Percentiles rank a stretch among this genome's conserved stretches.
phyloP scores from a whole-genome alignment of 1,140 invertebrate species.

The Sweltsa coloradensis region DNA sequence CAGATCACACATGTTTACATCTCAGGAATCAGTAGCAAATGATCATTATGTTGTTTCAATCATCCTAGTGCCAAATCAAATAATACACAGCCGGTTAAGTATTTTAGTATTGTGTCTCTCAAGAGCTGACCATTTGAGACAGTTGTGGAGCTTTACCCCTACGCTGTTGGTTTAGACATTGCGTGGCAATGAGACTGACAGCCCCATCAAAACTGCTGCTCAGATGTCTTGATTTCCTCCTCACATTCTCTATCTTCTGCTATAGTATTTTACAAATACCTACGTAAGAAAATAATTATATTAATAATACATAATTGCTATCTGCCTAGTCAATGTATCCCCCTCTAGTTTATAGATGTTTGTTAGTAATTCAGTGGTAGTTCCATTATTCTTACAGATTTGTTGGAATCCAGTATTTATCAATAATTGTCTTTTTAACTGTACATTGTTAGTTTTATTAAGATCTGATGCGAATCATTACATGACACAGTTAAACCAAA shows the following conservation, averaged over 20 bases:
- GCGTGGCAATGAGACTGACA: too few species aligned
- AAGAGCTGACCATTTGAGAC: not conserved
- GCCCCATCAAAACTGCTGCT: slow-evolving; percentile 4
- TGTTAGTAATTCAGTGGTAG: slow-evolving; percentile 1
- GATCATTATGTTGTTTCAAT: slow-evolving; percentile 5
- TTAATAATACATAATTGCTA: slow-evolving; percentile 12
- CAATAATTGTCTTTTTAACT: slow-evolving; percentile 4
- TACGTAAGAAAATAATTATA: slow-evolving; percentile 12
- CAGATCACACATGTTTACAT: slow-evolving; percentile 9
- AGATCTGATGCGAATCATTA: slow-evolving; percentile 9
- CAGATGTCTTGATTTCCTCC: not conserved
- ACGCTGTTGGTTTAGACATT: too few species aligned
- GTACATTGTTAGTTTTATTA: not conserved
- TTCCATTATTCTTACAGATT: slow-evolving; percentile 9
- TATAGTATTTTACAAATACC: slow-evolving; percentile 8
- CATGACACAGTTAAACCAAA: slow-evolving; percentile 8
- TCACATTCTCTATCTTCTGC: slow-evolving; percentile 9
- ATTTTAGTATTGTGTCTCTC: slow-evolving; percentile 5
- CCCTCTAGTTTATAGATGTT: slow-evolving; percentile 9
- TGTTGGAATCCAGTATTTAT: slow-evolving; percentile 10
- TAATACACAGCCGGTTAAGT: slow-evolving; percentile 7
- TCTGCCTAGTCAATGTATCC: slow-evolving; percentile 13
- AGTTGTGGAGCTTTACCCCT: too few species aligned
- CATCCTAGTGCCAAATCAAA: slow-evolving; percentile 11
- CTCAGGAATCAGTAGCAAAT: slow-evolving; percentile 11